These are phyloP conservation scores for Heliconius hewitsoni DNA, from an alignment of 1,140 invertebrate species.

Conservation along the genomic window DNA sequence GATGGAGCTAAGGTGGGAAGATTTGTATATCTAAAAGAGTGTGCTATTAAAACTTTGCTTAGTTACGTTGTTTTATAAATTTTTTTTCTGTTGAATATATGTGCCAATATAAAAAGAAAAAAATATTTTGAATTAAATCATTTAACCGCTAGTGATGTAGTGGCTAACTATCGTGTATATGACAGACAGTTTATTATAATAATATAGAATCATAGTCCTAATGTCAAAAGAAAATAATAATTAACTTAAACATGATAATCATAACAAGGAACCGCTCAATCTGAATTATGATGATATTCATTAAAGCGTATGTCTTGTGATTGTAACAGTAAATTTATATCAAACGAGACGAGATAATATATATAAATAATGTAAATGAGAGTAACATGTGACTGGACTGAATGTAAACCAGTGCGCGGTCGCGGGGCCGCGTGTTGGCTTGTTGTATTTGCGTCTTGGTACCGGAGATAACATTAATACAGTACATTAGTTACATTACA, in stretches of 20 bases:
- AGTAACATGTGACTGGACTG: constrained; percentile 59
- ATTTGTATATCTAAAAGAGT: neutral
- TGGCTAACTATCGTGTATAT: constrained; percentile 2
- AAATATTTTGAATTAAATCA: neutral
- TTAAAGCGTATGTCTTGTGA: too few species aligned
- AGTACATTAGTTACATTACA: constrained; percentile 56
- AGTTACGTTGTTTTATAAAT: too few species aligned
- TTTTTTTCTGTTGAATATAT: neutral
- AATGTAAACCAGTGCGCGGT: constrained; percentile 76
- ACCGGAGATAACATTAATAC: constrained; percentile 54
- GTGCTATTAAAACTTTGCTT: neutral
- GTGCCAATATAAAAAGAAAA: neutral
- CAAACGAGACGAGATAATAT: too few species aligned
- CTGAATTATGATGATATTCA: neutral
- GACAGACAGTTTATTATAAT: neutral
- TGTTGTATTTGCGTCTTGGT: constrained; percentile 80
- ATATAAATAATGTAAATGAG: constrained; percentile 12
- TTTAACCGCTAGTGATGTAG: neutral
- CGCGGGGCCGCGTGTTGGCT: constrained; percentile 60
- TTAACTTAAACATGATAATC: neutral
- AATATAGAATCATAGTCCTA: neutral
- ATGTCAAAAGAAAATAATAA: neutral
- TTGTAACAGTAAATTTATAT: too few species aligned
- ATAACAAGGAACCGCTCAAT: neutral
- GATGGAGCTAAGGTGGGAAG: neutral